Conservation (phyloP, 2,888 invertebrate species). For the Drosophila neotestacea region DNA sequence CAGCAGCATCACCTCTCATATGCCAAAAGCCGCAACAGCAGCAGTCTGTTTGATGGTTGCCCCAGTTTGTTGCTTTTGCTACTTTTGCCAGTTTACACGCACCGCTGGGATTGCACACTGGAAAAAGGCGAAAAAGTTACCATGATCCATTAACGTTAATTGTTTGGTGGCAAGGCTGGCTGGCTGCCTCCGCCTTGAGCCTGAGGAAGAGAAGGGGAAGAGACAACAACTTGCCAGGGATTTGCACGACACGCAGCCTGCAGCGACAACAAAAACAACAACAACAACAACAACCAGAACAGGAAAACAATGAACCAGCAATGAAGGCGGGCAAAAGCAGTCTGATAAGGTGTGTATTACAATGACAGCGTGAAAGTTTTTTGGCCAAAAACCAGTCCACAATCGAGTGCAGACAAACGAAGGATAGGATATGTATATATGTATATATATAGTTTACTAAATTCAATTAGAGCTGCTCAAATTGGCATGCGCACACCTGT, state of each 20-base stretch:
- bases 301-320: constrained; percentile 45
- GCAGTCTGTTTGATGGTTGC: constrained; percentile 41
- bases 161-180: constrained; percentile 72
- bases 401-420: constrained; percentile 41
- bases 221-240: constrained; percentile 73
- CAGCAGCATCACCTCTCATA: constrained; percentile 33
- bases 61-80: constrained; percentile 72
- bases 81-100: constrained; percentile 82
- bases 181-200: constrained; percentile 8
- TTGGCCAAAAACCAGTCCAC: constrained; percentile 47
- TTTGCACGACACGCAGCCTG: constrained; percentile 73
- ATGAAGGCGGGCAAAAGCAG: constrained; percentile 35
- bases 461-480: constrained; percentile 81
- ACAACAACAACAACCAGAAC: constrained; percentile 1
- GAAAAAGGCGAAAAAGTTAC: constrained; percentile 81
- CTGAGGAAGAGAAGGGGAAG: constrained; percentile 13
- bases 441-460: constrained; percentile 70
- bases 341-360: constrained; percentile 75
- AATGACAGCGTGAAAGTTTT: constrained; percentile 79
- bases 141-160: constrained; percentile 82
- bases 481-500: constrained; percentile 82
- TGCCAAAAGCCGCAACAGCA: constrained; percentile 29
- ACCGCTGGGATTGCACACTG: constrained; percentile 80
- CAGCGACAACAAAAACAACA: constrained; percentile 37
- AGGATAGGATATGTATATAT: constrained; percentile 14